These are phyloP conservation scores for Megathymus violae DNA, from an alignment of 1,140 invertebrate species.

Conservation along the genomic window DNA sequence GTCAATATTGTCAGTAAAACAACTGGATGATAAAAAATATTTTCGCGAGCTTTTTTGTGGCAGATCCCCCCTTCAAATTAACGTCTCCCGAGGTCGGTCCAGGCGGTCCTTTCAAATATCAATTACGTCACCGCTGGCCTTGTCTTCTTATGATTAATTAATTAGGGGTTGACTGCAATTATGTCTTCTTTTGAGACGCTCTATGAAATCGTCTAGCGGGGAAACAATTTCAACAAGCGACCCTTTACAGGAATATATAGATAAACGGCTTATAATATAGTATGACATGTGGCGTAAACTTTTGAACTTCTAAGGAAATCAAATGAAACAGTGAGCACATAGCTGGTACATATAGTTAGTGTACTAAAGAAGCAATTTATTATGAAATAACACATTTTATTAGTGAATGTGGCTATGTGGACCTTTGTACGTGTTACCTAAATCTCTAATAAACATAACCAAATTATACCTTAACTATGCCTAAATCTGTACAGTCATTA, in stretches of 20 bases:
- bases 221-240: slow-evolving; percentile 32
- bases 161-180: slow-evolving; percentile 70
- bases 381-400: too few species aligned
- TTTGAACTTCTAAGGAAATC: too few species aligned
- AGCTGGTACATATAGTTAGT: too few species aligned
- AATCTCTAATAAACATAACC: too few species aligned
- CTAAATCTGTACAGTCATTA: too few species aligned
- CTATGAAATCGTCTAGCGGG: slow-evolving; percentile 26
- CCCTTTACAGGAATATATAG: slow-evolving; percentile 10
- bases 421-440: too few species aligned
- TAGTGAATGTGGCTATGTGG: too few species aligned
- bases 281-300: too few species aligned
- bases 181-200: slow-evolving; percentile 51
- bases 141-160: slow-evolving; percentile 70
- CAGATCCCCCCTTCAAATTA: slow-evolving; percentile 58
- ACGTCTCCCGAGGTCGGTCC: slow-evolving; percentile 47
- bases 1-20: slow-evolving; percentile 3
- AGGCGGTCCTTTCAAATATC: slow-evolving; percentile 72
- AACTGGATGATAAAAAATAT: slow-evolving; percentile 24
- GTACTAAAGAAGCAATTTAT: too few species aligned
- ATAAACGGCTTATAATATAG: too few species aligned
- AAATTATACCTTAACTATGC: too few species aligned
- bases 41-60: slow-evolving; percentile 37
- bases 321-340: too few species aligned
- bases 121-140: slow-evolving; percentile 60